phyloP scores from a whole-genome alignment of 2,113 vertebrate species.

The Antechinus flavipes region DNA sequence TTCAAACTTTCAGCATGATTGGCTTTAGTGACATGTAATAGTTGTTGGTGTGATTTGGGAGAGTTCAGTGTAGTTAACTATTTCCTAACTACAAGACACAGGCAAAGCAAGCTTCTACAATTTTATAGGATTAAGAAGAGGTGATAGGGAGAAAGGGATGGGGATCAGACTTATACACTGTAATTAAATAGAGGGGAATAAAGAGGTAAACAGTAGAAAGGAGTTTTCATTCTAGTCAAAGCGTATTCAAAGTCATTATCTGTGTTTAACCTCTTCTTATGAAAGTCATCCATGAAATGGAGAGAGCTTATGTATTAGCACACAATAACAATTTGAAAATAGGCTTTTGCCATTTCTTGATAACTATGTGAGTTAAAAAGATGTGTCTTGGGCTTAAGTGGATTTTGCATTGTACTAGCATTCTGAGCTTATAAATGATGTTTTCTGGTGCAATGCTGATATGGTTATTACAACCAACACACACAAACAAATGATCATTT shows the following conservation, averaged over 20 bases:
- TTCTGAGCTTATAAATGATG: background rate
- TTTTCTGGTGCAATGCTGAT: background rate
- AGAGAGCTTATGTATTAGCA: background rate
- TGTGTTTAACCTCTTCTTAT: background rate
- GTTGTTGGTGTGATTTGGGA: background rate
- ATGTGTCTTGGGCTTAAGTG: background rate
- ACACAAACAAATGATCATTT: background rate
- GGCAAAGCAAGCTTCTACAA: background rate
- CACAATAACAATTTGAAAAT: background rate
- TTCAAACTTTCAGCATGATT: background rate
- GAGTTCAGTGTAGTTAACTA: background rate
- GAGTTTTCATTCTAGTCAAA: background rate
- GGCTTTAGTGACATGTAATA: background rate
- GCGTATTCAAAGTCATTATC: background rate
- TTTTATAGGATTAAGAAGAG: background rate
- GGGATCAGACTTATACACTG: background rate
- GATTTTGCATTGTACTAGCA: conserved; percentile 15
- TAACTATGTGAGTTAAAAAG: background rate
- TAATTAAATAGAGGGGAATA: background rate
- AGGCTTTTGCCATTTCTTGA: background rate
- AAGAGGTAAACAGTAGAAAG: background rate
- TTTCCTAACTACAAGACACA: background rate
- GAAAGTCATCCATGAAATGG: background rate
- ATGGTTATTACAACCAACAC: background rate
- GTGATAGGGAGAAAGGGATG: background rate